These are phyloP conservation scores for Reticulitermes lucifugus DNA, from an alignment of 2,888 invertebrate species.

Conservation along the genomic window DNA sequence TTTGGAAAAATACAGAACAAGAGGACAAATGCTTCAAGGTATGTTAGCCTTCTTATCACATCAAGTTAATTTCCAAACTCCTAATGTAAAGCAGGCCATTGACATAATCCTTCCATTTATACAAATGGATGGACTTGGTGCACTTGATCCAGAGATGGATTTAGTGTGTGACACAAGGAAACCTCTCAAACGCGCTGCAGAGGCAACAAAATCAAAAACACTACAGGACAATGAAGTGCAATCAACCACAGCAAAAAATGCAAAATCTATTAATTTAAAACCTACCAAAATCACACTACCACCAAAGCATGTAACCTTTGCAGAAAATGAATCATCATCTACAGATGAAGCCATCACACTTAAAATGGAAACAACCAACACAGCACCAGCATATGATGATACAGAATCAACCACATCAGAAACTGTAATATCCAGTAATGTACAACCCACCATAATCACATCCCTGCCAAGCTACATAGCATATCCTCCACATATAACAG, in stretches of 20 bases:
- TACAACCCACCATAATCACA: no score
- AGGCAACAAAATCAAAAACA: neutral
- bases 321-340: no score
- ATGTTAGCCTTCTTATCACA: neutral
- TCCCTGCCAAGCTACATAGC: no score
- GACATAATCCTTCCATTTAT: neutral
- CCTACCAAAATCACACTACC: no score
- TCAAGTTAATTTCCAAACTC: neutral
- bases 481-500: no score
- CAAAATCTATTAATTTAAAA: neutral
- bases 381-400: neutral
- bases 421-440: neutral
- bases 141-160: neutral
- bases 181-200: neutral
- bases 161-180: no score
- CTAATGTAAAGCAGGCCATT: neutral
- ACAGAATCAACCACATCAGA: neutral
- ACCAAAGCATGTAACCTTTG: no score
- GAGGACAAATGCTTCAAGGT: neutral
- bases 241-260: neutral
- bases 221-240: neutral
- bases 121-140: neutral
- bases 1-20: neutral
- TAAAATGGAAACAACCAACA: neutral
- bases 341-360: no score